A percentile compares a stretch with the other conserved stretches of the same genome.
These are phyloP conservation scores for Psittacula cyanocephala DNA, from an alignment of 2,113 vertebrate species.

Conservation along the genomic window DNA sequence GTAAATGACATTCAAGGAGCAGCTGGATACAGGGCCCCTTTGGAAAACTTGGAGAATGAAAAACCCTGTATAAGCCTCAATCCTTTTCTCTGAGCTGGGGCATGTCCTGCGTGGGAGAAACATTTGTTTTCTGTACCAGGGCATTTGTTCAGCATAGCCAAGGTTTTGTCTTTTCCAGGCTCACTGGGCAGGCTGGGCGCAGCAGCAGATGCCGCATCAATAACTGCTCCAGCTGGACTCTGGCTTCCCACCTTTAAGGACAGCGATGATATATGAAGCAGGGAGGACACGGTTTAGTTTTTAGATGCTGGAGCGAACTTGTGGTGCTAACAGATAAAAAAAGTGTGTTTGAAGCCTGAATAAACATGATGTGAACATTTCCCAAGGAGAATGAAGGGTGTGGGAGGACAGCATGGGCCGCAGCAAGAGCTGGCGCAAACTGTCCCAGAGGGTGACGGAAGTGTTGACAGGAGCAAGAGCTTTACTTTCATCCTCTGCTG, in stretches of 20 bases:
- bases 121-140: background rate
- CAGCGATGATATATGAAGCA: conserved; percentile 1
- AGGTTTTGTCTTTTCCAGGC: conserved; percentile 20
- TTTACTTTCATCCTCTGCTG: background rate
- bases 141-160: background rate
- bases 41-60: background rate
- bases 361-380: conserved; percentile 14
- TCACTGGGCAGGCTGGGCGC: background rate
- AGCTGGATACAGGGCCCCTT: background rate
- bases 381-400: conserved; percentile 32
- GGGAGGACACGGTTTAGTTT: background rate
- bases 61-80: background rate
- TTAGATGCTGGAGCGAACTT: background rate
- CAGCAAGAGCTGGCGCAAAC: conserved; percentile 6
- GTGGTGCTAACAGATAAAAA: background rate
- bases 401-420: conserved; percentile 30
- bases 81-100: background rate
- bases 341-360: background rate
- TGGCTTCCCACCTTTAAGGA: background rate
- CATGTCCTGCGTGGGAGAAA: background rate
- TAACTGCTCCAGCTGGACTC: conserved; percentile 22
- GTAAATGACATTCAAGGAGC: background rate
- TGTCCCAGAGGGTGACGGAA: conserved; percentile 6
- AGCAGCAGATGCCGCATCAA: conserved; percentile 36
- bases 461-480: background rate